Evolutionary conservation across 2,888 invertebrate genomes (phyloP).

Genomic region (Nomada lathburiana): DNA sequence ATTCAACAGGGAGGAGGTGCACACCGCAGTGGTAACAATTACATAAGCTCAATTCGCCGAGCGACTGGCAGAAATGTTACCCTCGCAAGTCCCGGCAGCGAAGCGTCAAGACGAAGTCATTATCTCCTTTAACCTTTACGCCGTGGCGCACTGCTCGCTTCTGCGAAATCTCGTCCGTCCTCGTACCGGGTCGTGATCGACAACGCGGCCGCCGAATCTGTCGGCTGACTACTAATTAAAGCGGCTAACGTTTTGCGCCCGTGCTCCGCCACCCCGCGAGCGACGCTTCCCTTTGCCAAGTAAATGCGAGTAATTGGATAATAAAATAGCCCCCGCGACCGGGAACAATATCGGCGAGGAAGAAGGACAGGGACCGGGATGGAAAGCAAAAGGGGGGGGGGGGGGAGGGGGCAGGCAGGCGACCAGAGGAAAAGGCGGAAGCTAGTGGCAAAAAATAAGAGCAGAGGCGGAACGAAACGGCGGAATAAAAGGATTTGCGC

Average conservation of each 20-base stretch:
- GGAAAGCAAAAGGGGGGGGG: constrained; percentile 14
- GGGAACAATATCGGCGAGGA: constrained; percentile 73
- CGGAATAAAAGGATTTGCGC: constrained; percentile 81
- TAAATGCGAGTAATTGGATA: constrained; percentile 77
- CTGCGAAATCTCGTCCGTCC: not conserved
- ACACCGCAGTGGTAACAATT: too few relatives aligned
- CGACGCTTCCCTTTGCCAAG: constrained; percentile 65
- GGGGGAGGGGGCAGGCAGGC: constrained; percentile 11
- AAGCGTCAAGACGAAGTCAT: constrained; percentile 8
- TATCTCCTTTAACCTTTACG: constrained; percentile 7
- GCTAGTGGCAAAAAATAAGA: constrained; percentile 73
- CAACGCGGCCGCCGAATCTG: constrained; percentile 52
- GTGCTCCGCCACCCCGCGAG: constrained; percentile 8
- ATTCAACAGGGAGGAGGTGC: too few relatives aligned
- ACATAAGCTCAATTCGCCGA: not conserved
- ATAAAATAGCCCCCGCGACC: constrained; percentile 72
- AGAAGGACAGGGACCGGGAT: constrained; percentile 21
- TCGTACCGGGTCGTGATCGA: constrained; percentile 13
- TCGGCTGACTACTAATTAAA: constrained; percentile 72
- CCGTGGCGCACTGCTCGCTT: not conserved
- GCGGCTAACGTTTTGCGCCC: constrained; percentile 64
- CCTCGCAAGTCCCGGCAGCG: too few relatives aligned
- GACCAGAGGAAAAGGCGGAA: constrained; percentile 55
- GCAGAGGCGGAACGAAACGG: constrained; percentile 74
- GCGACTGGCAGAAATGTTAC: not conserved